Base-by-base conservation (phyloP, 2,888 invertebrate species). In the Tetragnatha montana region DNA sequence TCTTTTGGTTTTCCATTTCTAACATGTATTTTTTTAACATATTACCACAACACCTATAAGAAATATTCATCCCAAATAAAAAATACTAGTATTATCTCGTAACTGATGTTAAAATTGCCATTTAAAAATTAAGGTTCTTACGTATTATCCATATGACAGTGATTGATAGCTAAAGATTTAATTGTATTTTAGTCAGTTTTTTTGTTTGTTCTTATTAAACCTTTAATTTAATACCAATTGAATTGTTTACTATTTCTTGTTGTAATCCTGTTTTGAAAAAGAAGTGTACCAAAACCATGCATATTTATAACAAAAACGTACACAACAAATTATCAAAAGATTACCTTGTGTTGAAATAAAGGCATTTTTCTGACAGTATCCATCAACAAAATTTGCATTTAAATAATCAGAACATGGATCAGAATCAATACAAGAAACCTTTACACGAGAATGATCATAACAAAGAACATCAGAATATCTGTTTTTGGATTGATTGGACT, bases 301-400 rank as follows among this genome's bases (percentile, higher is more conserved):
- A 35, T 35, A 35, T 35, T 35, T n/a, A n/a, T n/a, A n/a, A 35
- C 35, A 35, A 1, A 35, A 2, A 35, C 4, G 35, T 35, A 35
- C 35, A 1, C 35, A 35, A 35, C 35, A 2, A 35, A 35, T 35
- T 0, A 6, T 60, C 12, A 10, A 60, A 10, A 17, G 7, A 60
- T 93, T 92, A 97, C 97, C 99, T 95, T 99, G 99, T 92, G 99
- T 98, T 93, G 97, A 98, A 93, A 99, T 99, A 94, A 98, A 99
- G 85, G 98, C 98, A 94, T 98, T 98, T 93, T 97, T 97, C 94
- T 98, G 98, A 94, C 98, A 97, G 94, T 98, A 99, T 21, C 99
- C 99, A 94, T 99, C 98, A 84, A 99, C 98, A 94, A 96, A 99
- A 95, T 99, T 99, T 88, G 98, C 99, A 94, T 99, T 98, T 93